Evolutionary conservation across 1,140 invertebrate genomes (phyloP), one percentile per base, ranked within the genome.

Genomic region (Achroia grisella): DNA sequence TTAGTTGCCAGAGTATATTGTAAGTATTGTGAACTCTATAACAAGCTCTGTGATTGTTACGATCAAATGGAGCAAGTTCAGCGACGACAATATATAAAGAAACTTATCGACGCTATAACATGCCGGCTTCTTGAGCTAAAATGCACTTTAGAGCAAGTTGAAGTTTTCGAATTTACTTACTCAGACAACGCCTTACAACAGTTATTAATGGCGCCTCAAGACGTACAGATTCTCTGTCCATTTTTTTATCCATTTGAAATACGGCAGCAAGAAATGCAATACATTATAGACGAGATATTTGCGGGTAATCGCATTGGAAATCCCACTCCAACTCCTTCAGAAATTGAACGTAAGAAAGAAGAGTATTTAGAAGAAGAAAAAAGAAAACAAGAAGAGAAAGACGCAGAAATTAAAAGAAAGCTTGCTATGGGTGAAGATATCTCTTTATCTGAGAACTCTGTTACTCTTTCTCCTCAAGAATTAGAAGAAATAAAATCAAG

Each of bases 61-160:
- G 81, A 85, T 47, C 76, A 82, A 57, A 82, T 81, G 77, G 62
- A 64, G 51, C 81, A 85, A 62, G 65, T 76, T 4, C 80, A 85
- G 63, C 60, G 77, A 41, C 47, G 77, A 37, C 65, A 70, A 1
- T 79, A 56, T 36, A 76, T 85, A 10, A 65, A 61, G 42, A 67
- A 63, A 48, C 56, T 84, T 12, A 78, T 84, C 33, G 78, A 84
- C 43, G 60, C 72, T 8, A 15, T 82, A 10, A 78, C 76, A 4
- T 82, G 80, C 41, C 60, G 80, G 0, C 46, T 84, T 23, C 44
- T 80, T 2, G 80, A 84, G 50, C 32, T 82, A 2, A 82, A 84
- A 60, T 31, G 33, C 10, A 63, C 62, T 10, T 42, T 84, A 47
- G 70, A 84, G 62, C 61, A 72, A 44, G 58, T 84, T 9, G 80